Conservation (phyloP, 2,888 invertebrate species). For the Cloeon dipterum region DNA sequence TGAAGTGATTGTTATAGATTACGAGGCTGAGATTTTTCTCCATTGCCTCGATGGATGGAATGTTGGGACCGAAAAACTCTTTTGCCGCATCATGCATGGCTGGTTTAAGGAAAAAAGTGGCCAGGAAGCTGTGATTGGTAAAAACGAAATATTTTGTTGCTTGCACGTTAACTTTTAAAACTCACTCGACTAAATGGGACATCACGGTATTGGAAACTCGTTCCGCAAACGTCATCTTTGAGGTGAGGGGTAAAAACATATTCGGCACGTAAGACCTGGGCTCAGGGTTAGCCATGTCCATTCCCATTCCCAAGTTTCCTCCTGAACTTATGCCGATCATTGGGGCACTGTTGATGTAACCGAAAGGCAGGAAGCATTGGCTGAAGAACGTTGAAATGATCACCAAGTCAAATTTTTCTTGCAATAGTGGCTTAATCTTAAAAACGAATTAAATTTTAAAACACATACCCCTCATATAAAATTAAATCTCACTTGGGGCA, state of each 20-base stretch:
- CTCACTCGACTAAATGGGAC: not conserved
- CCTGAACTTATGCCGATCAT: not conserved
- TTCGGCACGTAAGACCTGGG: slow-evolving; percentile 15
- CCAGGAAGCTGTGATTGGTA: too few relatives aligned
- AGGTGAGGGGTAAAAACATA: slow-evolving; percentile 9
- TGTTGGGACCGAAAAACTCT: slow-evolving; percentile 7
- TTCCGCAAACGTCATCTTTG: slow-evolving; percentile 12
- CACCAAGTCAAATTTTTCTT: slow-evolving; percentile 7
- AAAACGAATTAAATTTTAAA: not conserved
- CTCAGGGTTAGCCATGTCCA: slow-evolving; percentile 9
- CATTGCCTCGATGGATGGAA: slow-evolving; percentile 16
- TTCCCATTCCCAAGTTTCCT: slow-evolving; percentile 5
- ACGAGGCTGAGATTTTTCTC: slow-evolving; percentile 21
- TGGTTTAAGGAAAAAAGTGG: not conserved
- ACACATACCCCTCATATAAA: too few relatives aligned
- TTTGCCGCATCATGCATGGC: not conserved
- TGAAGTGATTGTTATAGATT: slow-evolving; percentile 18
- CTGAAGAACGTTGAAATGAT: slow-evolving; percentile 6
- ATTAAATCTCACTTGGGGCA: too few relatives aligned
- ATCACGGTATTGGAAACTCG: slow-evolving; percentile 7
- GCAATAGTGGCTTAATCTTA: not conserved
- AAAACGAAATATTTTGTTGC: too few relatives aligned
- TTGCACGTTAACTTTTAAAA: slow-evolving; percentile 9
- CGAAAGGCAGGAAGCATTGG: slow-evolving; percentile 7
- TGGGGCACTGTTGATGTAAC: slow-evolving; percentile 7